These are phyloP conservation scores for Salvelinus fontinalis DNA, from an alignment of 2,113 vertebrate species.

Conservation along the genomic window DNA sequence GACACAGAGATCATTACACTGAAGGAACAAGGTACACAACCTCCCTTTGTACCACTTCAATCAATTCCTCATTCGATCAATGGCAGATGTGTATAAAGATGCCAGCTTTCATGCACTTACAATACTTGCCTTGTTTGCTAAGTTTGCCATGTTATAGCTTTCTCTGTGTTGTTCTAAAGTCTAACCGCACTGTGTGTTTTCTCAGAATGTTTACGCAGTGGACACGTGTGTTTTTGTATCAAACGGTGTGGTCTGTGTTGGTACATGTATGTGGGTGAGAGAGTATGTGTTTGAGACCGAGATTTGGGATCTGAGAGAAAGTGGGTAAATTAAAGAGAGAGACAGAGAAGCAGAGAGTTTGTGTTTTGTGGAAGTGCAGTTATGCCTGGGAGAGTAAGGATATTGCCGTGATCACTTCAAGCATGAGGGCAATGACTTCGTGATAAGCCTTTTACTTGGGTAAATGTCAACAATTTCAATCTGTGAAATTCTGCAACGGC, in stretches of 20 bases:
- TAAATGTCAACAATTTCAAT: slow-evolving; percentile 47
- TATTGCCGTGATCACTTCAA: slow-evolving; percentile 22
- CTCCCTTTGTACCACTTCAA: neutral
- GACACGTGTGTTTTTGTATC: too few species aligned
- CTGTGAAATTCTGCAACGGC: slow-evolving; percentile 30
- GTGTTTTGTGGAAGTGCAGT: neutral
- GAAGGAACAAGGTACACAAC: slow-evolving; percentile 94
- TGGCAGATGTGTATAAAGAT: too few species aligned
- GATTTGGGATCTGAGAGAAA: neutral
- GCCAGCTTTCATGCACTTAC: too few species aligned
- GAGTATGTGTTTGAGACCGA: slow-evolving; percentile 17
- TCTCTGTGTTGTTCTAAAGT: too few species aligned
- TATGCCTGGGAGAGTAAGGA: slow-evolving; percentile 16
- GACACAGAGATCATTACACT: slow-evolving; percentile 98
- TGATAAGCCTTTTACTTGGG: slow-evolving; percentile 29
- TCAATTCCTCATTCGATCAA: too few species aligned
- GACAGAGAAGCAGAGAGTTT: neutral
- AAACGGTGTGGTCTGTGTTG: neutral
- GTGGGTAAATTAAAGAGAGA: neutral
- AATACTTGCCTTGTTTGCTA: too few species aligned
- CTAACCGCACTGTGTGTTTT: too few species aligned
- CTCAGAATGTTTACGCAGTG: too few species aligned
- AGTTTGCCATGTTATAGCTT: too few species aligned
- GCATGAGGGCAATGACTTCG: slow-evolving; percentile 11
- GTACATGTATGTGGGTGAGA: slow-evolving; percentile 3